phyloP scores from a whole-genome alignment of 2,113 vertebrate genomes.

The Pseudolaguvia tuberculata region DNA sequence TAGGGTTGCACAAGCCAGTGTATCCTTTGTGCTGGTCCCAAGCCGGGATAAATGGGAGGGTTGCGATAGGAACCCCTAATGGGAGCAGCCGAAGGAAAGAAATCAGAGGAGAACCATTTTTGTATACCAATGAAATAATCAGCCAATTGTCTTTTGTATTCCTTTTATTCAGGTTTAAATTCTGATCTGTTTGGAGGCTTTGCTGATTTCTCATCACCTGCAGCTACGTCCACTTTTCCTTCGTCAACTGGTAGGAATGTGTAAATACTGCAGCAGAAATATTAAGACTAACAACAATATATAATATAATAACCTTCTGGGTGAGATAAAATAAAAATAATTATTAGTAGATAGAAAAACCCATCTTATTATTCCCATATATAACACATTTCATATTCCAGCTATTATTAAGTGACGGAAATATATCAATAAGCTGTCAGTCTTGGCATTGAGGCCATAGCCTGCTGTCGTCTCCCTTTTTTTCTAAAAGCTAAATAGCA shows the following conservation, averaged over 20 bases:
- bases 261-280: neutral
- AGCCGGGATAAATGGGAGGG: no score
- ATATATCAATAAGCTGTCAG: constrained; percentile 35
- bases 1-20: no score
- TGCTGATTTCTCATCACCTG: constrained; percentile 84
- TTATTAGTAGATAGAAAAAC: neutral
- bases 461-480: constrained; percentile 49
- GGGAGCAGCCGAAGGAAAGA: no score
- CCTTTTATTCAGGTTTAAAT: constrained; percentile 62
- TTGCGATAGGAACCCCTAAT: no score
- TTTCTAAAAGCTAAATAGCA: constrained; percentile 59
- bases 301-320: no score
- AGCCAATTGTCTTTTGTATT: neutral
- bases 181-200: constrained; percentile 85
- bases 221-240: constrained; percentile 74
- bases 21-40: no score
- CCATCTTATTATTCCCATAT: neutral
- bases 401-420: constrained; percentile 41
- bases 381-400: constrained; percentile 4
- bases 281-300: neutral
- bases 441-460: constrained; percentile 7
- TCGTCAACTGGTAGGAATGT: constrained; percentile 73
- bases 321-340: neutral
- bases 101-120: no score
- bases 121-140: no score